phyloP scores from a whole-genome alignment of 1,140 invertebrate genomes.

The Adelges cooleyi region DNA sequence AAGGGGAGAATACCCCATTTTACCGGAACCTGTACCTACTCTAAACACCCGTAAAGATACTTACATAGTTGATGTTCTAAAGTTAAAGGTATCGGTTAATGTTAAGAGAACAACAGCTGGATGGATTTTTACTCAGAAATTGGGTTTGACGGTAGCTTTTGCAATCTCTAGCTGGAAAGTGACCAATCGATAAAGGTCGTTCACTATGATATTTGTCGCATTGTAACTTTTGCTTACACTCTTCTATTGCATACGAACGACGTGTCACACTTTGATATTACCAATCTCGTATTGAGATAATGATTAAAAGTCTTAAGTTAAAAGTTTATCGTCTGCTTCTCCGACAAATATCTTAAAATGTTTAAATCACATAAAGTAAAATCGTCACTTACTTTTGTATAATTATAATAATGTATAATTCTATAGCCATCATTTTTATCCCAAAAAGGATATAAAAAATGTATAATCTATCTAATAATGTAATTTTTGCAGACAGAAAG shows the following conservation, averaged over 20 bases:
- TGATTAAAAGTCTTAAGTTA: too few species aligned
- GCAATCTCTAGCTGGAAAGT: neutral
- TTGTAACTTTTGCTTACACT: neutral
- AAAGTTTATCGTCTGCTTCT: too few species aligned
- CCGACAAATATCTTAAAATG: too few species aligned
- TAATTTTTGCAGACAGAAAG: too few species aligned
- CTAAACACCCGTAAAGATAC: neutral
- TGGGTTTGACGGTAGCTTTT: neutral
- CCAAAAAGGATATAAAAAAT: too few species aligned
- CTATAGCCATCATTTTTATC: too few species aligned
- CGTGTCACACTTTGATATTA: neutral
- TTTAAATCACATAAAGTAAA: too few species aligned
- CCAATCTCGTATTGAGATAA: slow-evolving; percentile 1
- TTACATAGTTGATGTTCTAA: neutral
- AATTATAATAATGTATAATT: too few species aligned
- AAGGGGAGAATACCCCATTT: slow-evolving; percentile 14
- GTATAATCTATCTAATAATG: too few species aligned
- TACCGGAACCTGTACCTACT: neutral
- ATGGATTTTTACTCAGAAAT: neutral
- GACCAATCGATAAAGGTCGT: slow-evolving; percentile 1
- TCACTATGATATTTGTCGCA: too few species aligned
- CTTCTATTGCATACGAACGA: neutral
- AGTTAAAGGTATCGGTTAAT: slow-evolving; percentile 12
- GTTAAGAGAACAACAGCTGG: slow-evolving; percentile 14
- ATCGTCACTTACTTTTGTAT: too few species aligned